phyloP scores from a whole-genome alignment of 2,888 invertebrate genomes.

The Eilema griseolum region DNA sequence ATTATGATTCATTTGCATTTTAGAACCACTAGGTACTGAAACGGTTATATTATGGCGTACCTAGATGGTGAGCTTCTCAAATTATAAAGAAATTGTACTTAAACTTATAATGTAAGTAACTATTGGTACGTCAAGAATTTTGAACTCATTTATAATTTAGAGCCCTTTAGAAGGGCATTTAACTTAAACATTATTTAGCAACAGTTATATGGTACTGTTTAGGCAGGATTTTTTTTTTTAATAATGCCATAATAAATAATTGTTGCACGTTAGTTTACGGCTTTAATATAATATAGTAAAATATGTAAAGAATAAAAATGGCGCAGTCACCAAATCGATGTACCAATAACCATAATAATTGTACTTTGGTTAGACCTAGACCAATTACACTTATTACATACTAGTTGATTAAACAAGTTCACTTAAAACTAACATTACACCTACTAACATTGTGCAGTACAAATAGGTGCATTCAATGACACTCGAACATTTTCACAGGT shows the following conservation, averaged over 20 bases:
- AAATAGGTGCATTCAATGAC: conserved; percentile 59
- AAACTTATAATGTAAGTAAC: background rate
- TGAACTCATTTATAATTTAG: conserved; percentile 9
- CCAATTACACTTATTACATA: conserved; percentile 17
- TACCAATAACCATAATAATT: conserved; percentile 10
- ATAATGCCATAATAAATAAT: conserved; percentile 15
- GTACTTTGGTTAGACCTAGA: conserved; percentile 25
- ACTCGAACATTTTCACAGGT: conserved; percentile 16
- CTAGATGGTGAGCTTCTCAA: background rate
- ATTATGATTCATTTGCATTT: background rate
- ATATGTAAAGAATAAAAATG: too few species aligned
- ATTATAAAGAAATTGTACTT: background rate
- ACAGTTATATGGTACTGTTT: conserved; percentile 13
- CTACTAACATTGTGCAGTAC: conserved; percentile 58
- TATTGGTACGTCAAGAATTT: background rate
- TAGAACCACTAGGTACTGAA: conserved; percentile 3
- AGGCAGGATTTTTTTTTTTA: conserved; percentile 33
- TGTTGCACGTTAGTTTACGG: conserved; percentile 15
- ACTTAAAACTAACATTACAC: conserved; percentile 31
- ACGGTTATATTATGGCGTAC: background rate
- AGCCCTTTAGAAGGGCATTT: conserved; percentile 13
- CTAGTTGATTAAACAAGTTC: conserved; percentile 26
- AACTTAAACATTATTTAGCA: conserved; percentile 10
- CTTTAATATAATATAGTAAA: too few species aligned
- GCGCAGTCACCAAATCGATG: conserved; percentile 22